phyloP scores from a whole-genome alignment of 2,797 vertebrate species.

The Ciconia nigra region DNA sequence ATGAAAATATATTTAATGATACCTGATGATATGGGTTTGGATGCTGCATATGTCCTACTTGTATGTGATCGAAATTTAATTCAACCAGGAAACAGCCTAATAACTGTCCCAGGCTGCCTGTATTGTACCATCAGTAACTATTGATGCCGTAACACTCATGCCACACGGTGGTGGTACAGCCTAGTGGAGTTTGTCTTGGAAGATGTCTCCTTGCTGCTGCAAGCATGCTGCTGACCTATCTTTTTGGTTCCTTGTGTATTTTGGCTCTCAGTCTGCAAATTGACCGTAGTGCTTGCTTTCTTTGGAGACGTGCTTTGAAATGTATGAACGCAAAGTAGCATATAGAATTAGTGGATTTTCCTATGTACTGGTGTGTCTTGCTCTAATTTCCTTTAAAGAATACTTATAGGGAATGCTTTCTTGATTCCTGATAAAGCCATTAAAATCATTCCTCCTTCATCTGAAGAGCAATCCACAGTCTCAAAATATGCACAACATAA shows the following conservation, averaged over 20 bases:
- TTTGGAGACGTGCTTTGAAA: background rate
- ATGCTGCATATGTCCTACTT: background rate
- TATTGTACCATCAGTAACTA: background rate
- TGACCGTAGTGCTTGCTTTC: background rate
- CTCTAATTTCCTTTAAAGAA: background rate
- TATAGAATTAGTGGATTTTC: background rate
- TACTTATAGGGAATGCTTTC: background rate
- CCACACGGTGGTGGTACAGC: background rate
- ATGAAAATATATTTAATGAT: background rate
- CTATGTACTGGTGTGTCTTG: background rate
- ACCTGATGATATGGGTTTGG: background rate
- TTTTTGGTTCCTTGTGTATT: background rate
- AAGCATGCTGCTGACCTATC: background rate
- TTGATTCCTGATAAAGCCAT: background rate
- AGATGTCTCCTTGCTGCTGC: background rate
- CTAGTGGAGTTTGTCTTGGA: background rate
- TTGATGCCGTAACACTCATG: fast-evolving
- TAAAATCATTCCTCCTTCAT: background rate
- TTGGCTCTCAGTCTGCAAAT: background rate
- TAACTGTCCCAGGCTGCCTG: background rate
- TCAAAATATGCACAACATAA: fast-evolving
- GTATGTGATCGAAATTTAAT: background rate
- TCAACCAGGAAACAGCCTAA: background rate
- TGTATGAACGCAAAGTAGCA: background rate
- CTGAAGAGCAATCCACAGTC: background rate